A percentile compares a stretch with the other conserved stretches of the same genome.
These are phyloP conservation scores for Eidolon dupreanum DNA, from an alignment of 2,797 vertebrate genomes.

Conservation along the genomic window DNA sequence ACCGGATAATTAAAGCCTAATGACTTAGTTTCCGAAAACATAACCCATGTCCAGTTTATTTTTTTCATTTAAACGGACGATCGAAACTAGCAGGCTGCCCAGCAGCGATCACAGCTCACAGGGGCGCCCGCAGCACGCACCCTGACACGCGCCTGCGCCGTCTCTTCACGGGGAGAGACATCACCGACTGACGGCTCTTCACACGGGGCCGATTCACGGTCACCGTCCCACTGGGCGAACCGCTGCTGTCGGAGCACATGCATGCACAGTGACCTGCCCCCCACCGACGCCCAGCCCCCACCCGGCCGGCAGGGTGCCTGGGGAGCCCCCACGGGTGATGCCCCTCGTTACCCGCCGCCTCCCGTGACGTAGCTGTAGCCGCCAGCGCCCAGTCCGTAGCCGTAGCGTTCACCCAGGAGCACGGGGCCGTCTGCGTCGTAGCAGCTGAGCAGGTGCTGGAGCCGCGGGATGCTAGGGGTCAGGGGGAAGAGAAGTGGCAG, in stretches of 20 bases:
- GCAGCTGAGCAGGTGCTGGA: slow-evolving; percentile 94
- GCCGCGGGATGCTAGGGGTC: slow-evolving; percentile 90
- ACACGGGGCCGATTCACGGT: neutral
- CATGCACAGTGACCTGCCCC: too few species aligned
- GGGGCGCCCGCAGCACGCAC: neutral
- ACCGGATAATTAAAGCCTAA: slow-evolving; percentile 9
- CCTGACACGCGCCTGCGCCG: neutral
- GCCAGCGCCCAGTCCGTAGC: slow-evolving; percentile 95
- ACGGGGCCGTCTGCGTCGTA: slow-evolving; percentile 91
- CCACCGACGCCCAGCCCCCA: too few species aligned
- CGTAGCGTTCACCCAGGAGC: slow-evolving; percentile 96
- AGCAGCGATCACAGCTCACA: neutral
- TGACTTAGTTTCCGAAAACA: slow-evolving; percentile 31
- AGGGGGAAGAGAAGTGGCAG: slow-evolving; percentile 14
- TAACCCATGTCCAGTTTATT: slow-evolving; percentile 26
- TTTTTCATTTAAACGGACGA: neutral
- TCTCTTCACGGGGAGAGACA: neutral
- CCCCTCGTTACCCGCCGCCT: slow-evolving; percentile 93
- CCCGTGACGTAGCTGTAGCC: slow-evolving; percentile 99
- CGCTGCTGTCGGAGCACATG: too few species aligned
- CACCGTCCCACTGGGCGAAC: neutral
- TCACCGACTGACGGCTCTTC: neutral
- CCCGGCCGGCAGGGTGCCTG: too few species aligned
- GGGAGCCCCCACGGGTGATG: neutral
- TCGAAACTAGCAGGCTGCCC: slow-evolving; percentile 18